Base-by-base conservation (phyloP, 2,888 invertebrate genomes). In the Heliconius sara region DNA sequence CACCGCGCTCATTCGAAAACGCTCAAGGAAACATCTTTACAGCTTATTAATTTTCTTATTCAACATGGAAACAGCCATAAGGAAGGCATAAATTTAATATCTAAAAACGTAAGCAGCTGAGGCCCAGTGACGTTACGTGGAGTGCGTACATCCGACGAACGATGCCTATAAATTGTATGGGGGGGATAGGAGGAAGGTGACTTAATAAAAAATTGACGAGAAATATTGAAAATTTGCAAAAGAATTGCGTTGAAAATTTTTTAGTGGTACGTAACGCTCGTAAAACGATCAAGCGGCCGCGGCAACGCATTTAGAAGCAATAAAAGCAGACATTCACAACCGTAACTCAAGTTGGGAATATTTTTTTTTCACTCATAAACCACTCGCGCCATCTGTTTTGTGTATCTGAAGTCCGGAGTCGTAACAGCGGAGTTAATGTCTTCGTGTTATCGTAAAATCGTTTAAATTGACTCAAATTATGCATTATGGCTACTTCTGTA, bases 251-350 rank as follows among this genome's bases (percentile, higher is more conserved):
- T 74, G 79, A 77, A 47, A 90, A 78, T 60, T 80, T 90, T 89
- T 88, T 87, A 80, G 79, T 88, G 88, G 88, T 88, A 68, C 43
- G 43, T 86, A 88, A 87, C 81, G 85, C 85, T 87, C 87, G 87
- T 93, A 92, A 93, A 93, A 86, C 90, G 89, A 92, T 92, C 90
- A 88, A 88, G 91, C 91, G 90, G 92, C 89, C 87, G 91, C 90
- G 89, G 87, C 89, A 88, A 90, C 91, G 91, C 90, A 91, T 91
- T 91, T 90, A 87, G 87, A 85, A 87, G 91, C 88, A 89, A 91
- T 91, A 92, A 92, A 91, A 92, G 85, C 84, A 86, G 89, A 88
- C 90, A 88, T 89, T 86, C 85, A 85, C 90, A 90, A 91, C 90
- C 89, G 89, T 91, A 90, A 90, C 89, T 90, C 89, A 88, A 88